These are phyloP conservation scores for Drosophila kuntzei DNA, from an alignment of 2,888 invertebrate species.

Conservation along the genomic window DNA sequence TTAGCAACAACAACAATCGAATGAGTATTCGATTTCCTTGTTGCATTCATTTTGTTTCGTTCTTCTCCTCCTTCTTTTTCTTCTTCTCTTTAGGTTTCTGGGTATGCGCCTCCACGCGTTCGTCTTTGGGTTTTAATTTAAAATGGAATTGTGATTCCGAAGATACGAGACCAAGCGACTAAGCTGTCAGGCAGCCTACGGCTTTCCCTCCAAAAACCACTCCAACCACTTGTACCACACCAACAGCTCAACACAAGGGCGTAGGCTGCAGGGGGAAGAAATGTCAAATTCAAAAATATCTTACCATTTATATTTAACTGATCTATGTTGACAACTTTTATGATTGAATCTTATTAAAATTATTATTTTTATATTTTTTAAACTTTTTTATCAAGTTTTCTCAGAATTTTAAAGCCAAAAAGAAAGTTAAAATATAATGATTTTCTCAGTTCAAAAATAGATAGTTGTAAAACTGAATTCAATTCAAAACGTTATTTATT, in stretches of 20 bases:
- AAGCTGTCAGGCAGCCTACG: conserved; percentile 44
- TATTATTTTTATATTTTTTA: no score
- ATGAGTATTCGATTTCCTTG: conserved; percentile 63
- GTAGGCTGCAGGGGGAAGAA: neutral
- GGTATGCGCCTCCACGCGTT: conserved; percentile 51
- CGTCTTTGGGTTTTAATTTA: conserved; percentile 71
- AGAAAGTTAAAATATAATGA: no score
- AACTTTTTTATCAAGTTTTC: no score
- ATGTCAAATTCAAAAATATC: neutral
- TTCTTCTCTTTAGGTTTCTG: conserved; percentile 37
- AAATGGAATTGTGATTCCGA: conserved; percentile 79
- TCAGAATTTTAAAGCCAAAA: no score
- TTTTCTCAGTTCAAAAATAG: no score
- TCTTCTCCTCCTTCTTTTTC: conserved; percentile 25
- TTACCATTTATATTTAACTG: neutral
- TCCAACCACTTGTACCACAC: conserved; percentile 16
- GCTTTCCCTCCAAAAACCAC: conserved; percentile 14
- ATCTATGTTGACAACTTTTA: no score
- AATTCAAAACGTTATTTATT: no score
- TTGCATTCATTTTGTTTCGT: conserved; percentile 57
- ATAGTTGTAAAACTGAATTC: no score
- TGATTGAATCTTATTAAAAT: no score
- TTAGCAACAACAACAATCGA: conserved; percentile 40
- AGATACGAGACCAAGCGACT: conserved; percentile 68
- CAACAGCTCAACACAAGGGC: neutral